A percentile compares a stretch with the other conserved stretches of the same genome.
These are phyloP conservation scores for Mugil cephalus DNA, from an alignment of 2,113 vertebrate species.

Conservation along the genomic window DNA sequence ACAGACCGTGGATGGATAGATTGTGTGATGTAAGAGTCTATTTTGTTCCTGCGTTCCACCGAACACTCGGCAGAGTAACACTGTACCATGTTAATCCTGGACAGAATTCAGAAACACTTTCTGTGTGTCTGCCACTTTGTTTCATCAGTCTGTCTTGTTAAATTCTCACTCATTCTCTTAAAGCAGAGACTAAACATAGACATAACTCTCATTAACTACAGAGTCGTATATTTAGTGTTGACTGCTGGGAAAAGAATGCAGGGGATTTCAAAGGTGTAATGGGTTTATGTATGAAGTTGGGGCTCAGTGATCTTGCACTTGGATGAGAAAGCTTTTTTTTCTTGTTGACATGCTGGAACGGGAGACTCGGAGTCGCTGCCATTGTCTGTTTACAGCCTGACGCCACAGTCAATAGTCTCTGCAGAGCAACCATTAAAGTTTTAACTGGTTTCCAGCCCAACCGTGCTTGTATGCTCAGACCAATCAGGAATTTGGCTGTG, in stretches of 20 bases:
- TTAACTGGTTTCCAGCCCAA: conserved; percentile 13
- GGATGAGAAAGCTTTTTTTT: conserved; percentile 46
- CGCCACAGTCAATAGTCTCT: conserved; percentile 11
- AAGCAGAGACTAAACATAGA: background rate
- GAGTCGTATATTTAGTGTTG: conserved; percentile 51
- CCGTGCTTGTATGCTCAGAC: background rate
- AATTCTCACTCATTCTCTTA: conserved; percentile 12
- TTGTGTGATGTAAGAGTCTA: conserved; percentile 80
- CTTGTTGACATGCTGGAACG: conserved; percentile 58
- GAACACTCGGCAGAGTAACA: conserved; percentile 47
- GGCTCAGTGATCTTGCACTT: conserved; percentile 8
- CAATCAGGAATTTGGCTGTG: background rate
- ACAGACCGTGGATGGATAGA: conserved; percentile 64
- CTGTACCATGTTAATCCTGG: conserved; percentile 53
- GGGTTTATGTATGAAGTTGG: conserved; percentile 25
- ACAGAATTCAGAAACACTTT: conserved; percentile 43
- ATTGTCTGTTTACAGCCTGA: conserved; percentile 60
- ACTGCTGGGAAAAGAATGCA: conserved; percentile 16
- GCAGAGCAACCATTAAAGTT: conserved; percentile 34
- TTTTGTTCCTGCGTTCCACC: conserved; percentile 72
- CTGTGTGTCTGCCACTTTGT: conserved; percentile 40
- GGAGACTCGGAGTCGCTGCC: conserved; percentile 34
- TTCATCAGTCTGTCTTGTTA: conserved; percentile 3
- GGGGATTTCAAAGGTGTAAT: conserved; percentile 33
- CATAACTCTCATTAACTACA: conserved; percentile 18